These are phyloP conservation scores for Thamnophis sirtalis DNA, from an alignment of 2,113 vertebrate species.

Conservation along the genomic window DNA sequence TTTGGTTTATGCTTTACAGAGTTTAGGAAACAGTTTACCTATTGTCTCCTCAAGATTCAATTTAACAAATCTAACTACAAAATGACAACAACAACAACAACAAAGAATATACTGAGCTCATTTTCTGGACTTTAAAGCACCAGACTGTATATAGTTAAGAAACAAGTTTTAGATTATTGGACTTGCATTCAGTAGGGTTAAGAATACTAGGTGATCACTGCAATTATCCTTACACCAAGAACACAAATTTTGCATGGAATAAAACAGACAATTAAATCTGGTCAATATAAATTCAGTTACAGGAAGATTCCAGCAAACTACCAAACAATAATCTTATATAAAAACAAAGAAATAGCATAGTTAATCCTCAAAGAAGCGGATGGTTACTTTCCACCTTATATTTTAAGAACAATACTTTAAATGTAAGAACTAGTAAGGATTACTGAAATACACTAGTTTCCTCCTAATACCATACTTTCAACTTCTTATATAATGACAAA, in stretches of 20 bases:
- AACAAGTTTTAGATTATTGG: not conserved
- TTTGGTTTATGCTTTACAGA: not conserved
- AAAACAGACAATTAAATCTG: not conserved
- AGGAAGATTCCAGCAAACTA: not conserved
- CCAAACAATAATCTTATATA: not conserved
- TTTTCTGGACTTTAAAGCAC: not conserved
- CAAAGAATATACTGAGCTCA: not conserved
- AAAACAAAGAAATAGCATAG: not conserved
- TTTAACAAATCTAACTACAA: not conserved
- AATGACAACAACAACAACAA: not conserved
- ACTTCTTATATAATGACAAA: not conserved
- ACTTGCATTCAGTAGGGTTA: not conserved
- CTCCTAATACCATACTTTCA: not conserved
- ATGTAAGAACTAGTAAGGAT: not conserved
- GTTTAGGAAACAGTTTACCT: not conserved
- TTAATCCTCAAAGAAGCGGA: not conserved
- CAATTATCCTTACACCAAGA: not conserved
- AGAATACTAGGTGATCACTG: not conserved
- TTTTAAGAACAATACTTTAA: not conserved
- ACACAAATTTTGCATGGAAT: not conserved
- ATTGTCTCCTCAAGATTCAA: not conserved
- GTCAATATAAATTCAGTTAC: not conserved
- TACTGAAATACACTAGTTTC: not conserved
- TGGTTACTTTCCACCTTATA: not conserved
- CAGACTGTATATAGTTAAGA: not conserved